phyloP scores from a whole-genome alignment of 2,113 vertebrate genomes.

The Galeopterus variegatus region DNA sequence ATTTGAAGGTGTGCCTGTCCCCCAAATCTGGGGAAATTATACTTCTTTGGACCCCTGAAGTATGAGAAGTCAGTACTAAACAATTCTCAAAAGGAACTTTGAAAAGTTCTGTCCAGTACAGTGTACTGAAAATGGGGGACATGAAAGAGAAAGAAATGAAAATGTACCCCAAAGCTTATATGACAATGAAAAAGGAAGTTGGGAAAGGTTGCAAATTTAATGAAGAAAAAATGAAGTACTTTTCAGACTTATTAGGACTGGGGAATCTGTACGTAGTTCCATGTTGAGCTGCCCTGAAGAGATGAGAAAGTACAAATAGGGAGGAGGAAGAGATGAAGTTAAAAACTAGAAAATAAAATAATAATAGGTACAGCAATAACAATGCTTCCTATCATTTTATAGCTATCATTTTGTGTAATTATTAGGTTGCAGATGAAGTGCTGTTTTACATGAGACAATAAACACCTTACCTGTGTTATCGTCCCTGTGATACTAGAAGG shows the following conservation, averaged over 20 bases:
- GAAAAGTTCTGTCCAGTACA: not conserved
- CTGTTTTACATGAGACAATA: not conserved
- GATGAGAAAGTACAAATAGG: not conserved
- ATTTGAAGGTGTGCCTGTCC: not conserved
- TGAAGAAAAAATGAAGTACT: not conserved
- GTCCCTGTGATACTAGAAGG: not conserved
- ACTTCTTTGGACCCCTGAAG: not conserved
- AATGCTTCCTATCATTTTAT: not conserved
- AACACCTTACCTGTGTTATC: not conserved
- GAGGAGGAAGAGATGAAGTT: no score
- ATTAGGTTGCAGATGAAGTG: not conserved
- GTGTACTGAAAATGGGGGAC: not conserved
- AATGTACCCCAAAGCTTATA: not conserved
- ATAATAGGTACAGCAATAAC: not conserved
- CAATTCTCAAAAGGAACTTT: not conserved
- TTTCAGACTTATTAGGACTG: not conserved
- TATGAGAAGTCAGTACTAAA: not conserved
- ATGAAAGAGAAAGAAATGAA: not conserved
- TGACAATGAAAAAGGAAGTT: constrained; percentile 3
- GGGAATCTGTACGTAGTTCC: not conserved
- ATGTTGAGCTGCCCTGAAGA: not conserved
- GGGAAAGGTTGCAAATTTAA: not conserved
- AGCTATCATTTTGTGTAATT: not conserved
- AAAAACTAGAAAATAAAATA: not conserved
- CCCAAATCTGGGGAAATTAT: not conserved